Percentiles rank a stretch among this genome's conserved stretches.
These are phyloP conservation scores for Spea multiplicata DNA, from an alignment of 2,113 vertebrate genomes.

Conservation along the genomic window DNA sequence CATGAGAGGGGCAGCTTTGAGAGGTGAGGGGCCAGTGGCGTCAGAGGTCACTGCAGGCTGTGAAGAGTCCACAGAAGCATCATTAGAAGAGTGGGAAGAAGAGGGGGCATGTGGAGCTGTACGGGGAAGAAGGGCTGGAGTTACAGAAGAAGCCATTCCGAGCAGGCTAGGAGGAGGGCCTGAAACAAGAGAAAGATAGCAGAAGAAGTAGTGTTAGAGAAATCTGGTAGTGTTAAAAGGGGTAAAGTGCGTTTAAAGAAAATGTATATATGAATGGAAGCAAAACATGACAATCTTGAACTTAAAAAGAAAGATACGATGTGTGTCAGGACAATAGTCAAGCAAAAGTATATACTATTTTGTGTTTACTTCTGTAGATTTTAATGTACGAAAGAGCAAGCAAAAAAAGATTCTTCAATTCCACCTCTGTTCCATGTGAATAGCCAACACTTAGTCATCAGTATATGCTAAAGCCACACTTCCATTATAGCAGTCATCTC, in stretches of 20 bases:
- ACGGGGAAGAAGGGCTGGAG: constrained; percentile 52
- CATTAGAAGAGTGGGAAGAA: constrained; percentile 58
- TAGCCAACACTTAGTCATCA: too few relatives aligned
- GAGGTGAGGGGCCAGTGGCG: constrained; percentile 50
- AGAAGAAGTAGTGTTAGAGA: background rate
- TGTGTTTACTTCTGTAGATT: background rate
- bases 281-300: background rate
- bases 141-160: constrained; percentile 54
- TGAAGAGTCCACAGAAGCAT: constrained; percentile 45
- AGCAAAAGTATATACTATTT: background rate
- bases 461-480: too few relatives aligned
- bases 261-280: background rate
- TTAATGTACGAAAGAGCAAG: background rate
- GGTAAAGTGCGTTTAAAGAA: background rate
- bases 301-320: background rate
- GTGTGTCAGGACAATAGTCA: background rate
- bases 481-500: too few relatives aligned
- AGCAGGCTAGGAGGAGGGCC: constrained; percentile 57
- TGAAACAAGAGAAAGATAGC: constrained; percentile 16
- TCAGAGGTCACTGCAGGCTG: constrained; percentile 41
- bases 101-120: constrained; percentile 51
- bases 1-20: constrained; percentile 56
- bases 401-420: background rate
- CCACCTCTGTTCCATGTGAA: too few relatives aligned
- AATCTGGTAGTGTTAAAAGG: background rate